Base-by-base conservation (phyloP, 2,797 vertebrate species). In the Petrocephalus schoutedeni region DNA sequence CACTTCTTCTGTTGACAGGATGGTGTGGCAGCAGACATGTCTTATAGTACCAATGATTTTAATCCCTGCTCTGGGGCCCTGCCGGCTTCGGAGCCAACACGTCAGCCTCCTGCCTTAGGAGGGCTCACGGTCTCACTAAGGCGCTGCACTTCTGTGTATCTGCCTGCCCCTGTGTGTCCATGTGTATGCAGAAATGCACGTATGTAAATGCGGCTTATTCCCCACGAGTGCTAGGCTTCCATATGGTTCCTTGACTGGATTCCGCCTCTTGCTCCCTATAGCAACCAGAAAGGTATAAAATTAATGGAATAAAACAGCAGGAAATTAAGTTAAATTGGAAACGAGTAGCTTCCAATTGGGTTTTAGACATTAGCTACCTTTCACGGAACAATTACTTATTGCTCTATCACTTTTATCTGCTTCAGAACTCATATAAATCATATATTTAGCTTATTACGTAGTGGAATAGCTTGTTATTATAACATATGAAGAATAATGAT, bases 401-500 rank as follows among this genome's bases (percentile, higher is more conserved):
- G 57, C 85, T 59, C 56, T 45, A 61, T 86, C 56, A 61, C 28
- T 21, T 86, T n/a, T 61, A 59, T 59, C 19, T 41, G 85, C n/a
- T 59, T 61, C 36, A 86, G 59, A 53, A 87, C 49, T 87, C 0
- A 32, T 90, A 90, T 90, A 64, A 67, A 86, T 87, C 85, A 88
- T 89, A 88, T 89, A 88, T 89, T 67, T 82, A 85, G 84, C 21
- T 87, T 53, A 54, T 23, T 83, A 54, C 71, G 67, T 85, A 61
- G 36, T 88, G 89, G 16, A n/a, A 41, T 77, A 77, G 41, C 41
- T 87, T 89, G 87, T 58, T 86, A 58, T 86, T 58, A 14, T 36
- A 59, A 32, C 53, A 58, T 58, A 28, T 59, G 89, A 88, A 89
- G 84, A 86, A 87, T 88, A 49, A 90, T 88, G 85, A 89, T 89